Evolutionary conservation across 2,797 vertebrate species (phyloP).

Genomic region (Argentina silus): DNA sequence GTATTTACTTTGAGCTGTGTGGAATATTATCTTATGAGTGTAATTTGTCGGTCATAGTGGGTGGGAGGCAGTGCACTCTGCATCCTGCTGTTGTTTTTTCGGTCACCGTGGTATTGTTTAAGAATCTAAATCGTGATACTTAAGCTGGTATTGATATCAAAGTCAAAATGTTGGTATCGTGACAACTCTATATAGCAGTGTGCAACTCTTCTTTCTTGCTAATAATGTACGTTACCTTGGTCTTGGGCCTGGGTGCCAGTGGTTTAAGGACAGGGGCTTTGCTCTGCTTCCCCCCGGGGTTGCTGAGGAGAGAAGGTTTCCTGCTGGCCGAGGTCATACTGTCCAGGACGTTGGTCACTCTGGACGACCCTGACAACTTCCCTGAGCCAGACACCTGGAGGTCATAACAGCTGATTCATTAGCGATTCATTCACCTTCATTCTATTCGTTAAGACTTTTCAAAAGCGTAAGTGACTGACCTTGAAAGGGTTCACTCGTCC

Average conservation of each 20-base stretch:
- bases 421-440: no score
- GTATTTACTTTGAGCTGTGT: no score
- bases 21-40: no score
- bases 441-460: not conserved
- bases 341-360: constrained; percentile 85
- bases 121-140: no score
- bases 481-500: constrained; percentile 93
- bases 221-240: constrained; percentile 73
- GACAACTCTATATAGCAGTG: no score
- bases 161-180: no score
- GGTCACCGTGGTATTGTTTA: no score
- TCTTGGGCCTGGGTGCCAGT: constrained; percentile 83
- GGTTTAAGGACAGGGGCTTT: constrained; percentile 87
- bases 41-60: no score
- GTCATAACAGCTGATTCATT: not conserved
- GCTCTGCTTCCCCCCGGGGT: constrained; percentile 67
- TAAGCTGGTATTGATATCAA: no score
- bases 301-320: constrained; percentile 67
- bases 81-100: no score
- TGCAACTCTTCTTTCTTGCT: constrained; percentile 8
- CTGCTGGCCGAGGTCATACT: constrained; percentile 82
- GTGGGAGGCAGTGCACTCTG: no score
- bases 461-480: constrained; percentile 73
- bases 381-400: constrained; percentile 79
- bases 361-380: constrained; percentile 75